A percentile compares a stretch with the other conserved stretches of the same genome.
phyloP scores from a whole-genome alignment of 2,113 vertebrate genomes.

The Python bivittatus region DNA sequence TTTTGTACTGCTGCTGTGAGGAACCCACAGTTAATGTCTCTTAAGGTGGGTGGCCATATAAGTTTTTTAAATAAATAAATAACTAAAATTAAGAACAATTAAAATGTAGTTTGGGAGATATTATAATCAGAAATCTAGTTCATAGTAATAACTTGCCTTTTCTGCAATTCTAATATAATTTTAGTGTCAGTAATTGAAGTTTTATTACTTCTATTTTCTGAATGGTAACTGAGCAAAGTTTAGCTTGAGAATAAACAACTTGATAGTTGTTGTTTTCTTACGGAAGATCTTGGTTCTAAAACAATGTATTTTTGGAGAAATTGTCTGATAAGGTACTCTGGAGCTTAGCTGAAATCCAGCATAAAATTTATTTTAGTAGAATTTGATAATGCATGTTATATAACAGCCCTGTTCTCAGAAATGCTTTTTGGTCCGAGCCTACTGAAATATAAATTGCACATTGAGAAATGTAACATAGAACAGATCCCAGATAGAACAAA shows the following conservation, averaged over 20 bases:
- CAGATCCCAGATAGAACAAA: neutral
- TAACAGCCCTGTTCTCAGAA: neutral
- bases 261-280: neutral
- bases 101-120: too few relatives aligned
- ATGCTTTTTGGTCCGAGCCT: neutral
- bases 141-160: neutral
- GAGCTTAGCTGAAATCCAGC: neutral
- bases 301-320: neutral
- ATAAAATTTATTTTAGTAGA: neutral
- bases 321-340: neutral
- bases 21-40: neutral
- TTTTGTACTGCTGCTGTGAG: neutral
- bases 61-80: neutral
- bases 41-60: neutral
- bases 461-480: neutral
- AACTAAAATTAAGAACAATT: too few relatives aligned
- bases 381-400: neutral
- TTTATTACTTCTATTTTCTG: neutral
- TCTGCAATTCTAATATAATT: neutral
- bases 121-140: neutral
- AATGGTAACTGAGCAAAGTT: neutral
- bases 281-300: neutral
- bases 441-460: neutral
- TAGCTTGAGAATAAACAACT: neutral
- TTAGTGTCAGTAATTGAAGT: neutral